Evolutionary conservation across 2,113 vertebrate genomes (phyloP).

Genomic region (Hystrix brachyura): DNA sequence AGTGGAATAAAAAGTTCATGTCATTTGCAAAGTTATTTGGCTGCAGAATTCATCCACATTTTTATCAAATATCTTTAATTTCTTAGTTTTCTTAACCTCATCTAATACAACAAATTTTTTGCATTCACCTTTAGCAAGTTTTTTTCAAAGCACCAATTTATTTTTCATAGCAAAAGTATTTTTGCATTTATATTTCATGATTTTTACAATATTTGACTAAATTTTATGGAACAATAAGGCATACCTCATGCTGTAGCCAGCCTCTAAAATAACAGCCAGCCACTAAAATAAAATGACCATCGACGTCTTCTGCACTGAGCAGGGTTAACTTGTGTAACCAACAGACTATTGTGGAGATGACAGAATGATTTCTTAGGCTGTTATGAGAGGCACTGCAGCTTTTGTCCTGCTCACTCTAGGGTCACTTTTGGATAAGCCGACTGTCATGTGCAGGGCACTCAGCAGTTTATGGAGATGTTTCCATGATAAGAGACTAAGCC

Average conservation of each 20-base stretch:
- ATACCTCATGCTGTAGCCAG: neutral
- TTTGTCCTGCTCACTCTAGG: neutral
- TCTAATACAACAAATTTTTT: neutral
- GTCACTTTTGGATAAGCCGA: neutral
- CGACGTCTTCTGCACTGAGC: neutral
- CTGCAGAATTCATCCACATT: neutral
- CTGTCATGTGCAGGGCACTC: neutral
- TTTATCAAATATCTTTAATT: neutral
- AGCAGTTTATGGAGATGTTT: neutral
- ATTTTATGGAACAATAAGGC: neutral
- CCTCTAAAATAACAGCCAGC: neutral
- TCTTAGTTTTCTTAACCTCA: neutral
- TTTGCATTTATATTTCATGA: neutral
- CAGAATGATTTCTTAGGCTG: neutral
- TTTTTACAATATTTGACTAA: neutral
- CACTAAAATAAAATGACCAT: neutral
- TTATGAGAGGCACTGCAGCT: neutral
- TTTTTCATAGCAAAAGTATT: neutral
- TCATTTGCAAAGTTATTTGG: neutral
- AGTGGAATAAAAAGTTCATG: neutral
- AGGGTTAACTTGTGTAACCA: neutral
- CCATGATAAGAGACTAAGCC: neutral
- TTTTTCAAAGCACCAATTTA: neutral
- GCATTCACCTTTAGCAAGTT: neutral
- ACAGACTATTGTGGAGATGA: neutral